Evolutionary conservation across 1,140 invertebrate genomes (phyloP).

Genomic region (Cyrtorhinus lividipennis): DNA sequence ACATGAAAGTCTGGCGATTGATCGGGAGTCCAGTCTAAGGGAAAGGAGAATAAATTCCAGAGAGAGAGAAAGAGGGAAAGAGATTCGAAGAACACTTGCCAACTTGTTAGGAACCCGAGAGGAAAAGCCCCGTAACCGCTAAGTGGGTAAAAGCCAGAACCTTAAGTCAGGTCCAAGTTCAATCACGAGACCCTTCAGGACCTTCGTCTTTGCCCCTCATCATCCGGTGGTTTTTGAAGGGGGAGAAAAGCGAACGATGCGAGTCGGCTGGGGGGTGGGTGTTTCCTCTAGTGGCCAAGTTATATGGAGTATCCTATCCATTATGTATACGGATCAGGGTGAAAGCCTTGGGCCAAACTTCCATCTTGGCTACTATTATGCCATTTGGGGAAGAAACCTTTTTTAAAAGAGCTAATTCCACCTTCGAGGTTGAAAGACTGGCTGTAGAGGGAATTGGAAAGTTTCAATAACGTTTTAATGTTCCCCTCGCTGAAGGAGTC

Average conservation of each 20-base stretch:
- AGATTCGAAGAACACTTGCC: background rate
- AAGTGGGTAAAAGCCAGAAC: background rate
- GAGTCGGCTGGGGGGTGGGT: background rate
- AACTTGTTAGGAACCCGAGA: background rate
- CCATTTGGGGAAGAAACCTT: no score
- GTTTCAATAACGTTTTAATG: background rate
- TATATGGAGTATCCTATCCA: background rate
- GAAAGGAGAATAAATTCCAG: background rate
- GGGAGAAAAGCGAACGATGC: background rate
- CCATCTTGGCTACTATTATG: background rate
- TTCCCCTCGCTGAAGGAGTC: no score
- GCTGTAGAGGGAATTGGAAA: background rate
- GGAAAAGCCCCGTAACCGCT: background rate
- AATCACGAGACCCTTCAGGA: background rate
- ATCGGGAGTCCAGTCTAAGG: background rate
- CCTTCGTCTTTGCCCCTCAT: background rate
- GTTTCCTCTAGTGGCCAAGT: background rate
- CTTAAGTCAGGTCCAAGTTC: background rate
- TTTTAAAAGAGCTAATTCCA: background rate
- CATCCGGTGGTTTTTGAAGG: background rate
- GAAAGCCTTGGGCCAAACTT: background rate
- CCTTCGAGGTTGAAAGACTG: background rate
- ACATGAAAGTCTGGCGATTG: background rate
- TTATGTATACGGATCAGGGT: background rate
- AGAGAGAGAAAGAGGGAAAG: no score